Conservation (phyloP, 2,888 invertebrate species). For the Erebia ligea region DNA sequence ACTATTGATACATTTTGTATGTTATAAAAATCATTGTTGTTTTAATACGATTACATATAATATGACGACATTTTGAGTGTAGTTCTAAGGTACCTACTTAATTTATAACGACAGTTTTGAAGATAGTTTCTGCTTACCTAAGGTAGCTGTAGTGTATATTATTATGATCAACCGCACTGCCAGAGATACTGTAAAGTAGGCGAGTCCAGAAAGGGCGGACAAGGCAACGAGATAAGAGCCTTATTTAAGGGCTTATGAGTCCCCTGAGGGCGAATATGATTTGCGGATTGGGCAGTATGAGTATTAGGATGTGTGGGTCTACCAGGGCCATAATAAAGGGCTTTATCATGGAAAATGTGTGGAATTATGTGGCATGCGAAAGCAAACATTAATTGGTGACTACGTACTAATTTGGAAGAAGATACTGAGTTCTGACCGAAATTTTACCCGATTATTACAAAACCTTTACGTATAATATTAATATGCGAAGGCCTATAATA, state of each 20-base stretch:
- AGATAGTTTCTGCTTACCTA: not conserved
- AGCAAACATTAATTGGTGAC: not conserved
- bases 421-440: no score
- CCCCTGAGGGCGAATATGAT: slow-evolving; percentile 7
- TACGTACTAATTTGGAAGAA: no score
- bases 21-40: no score
- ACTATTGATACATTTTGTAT: no score
- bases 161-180: slow-evolving; percentile 15
- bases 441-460: no score
- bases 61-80: no score
- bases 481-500: no score
- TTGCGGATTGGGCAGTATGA: not conserved
- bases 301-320: slow-evolving; percentile 8
- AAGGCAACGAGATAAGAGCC: slow-evolving; percentile 10
- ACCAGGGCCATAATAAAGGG: not conserved
- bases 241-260: slow-evolving; percentile 16
- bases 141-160: not conserved
- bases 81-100: no score
- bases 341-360: not conserved
- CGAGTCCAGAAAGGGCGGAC: slow-evolving; percentile 9
- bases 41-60: no score
- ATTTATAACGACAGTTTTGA: not conserved
- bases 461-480: no score
- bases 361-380: not conserved
- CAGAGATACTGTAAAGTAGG: slow-evolving; percentile 28